phyloP scores from a whole-genome alignment of 2,797 vertebrate species.

The Xyrichtys novacula region DNA sequence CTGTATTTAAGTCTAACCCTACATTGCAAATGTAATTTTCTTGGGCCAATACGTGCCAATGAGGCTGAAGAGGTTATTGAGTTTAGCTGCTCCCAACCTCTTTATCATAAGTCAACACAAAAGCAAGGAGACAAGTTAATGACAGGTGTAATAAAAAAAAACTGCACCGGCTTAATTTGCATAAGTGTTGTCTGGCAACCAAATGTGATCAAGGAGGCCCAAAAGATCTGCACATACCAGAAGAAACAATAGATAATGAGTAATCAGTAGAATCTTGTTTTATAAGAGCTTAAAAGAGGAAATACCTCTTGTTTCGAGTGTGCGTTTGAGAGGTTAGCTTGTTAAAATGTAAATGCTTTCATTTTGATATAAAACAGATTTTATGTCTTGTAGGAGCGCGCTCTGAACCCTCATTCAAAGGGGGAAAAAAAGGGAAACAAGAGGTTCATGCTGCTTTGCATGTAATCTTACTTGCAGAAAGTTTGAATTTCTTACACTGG shows the following conservation, averaged over 20 bases:
- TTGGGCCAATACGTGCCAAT: too few relatives aligned
- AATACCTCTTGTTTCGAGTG: too few relatives aligned
- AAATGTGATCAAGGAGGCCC: background rate
- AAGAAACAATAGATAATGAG: background rate
- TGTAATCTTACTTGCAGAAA: background rate
- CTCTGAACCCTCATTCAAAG: background rate
- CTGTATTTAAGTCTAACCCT: too few relatives aligned
- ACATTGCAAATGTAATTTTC: too few relatives aligned
- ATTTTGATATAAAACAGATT: background rate
- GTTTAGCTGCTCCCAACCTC: too few relatives aligned
- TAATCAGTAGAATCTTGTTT: background rate
- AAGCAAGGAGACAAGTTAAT: background rate
- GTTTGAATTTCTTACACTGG: background rate
- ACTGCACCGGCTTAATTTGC: background rate
- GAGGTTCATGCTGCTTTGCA: background rate
- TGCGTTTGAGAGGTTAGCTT: background rate
- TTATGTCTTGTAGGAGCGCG: background rate
- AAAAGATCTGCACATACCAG: background rate
- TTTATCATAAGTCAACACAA: background rate
- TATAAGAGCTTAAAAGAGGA: background rate
- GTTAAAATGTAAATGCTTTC: background rate
- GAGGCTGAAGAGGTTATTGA: background rate
- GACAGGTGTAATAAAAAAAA: background rate
- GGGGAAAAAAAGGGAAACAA: background rate
- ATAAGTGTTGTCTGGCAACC: background rate